These are phyloP conservation scores for Hylaeus anthracinus DNA, from an alignment of 1,140 invertebrate species.

Conservation along the genomic window DNA sequence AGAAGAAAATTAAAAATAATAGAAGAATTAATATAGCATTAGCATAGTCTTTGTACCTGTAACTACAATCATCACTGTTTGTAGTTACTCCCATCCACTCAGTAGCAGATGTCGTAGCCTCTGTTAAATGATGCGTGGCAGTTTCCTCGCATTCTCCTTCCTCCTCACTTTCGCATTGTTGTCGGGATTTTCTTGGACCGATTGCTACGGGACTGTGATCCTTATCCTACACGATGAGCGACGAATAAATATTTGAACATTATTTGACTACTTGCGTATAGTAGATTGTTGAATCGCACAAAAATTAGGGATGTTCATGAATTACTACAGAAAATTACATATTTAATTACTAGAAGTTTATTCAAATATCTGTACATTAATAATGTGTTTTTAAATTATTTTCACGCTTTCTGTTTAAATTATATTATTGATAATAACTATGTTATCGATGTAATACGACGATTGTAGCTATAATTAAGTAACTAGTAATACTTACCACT, in stretches of 20 bases:
- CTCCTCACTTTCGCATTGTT: conserved; percentile 82
- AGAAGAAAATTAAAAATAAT: too few species aligned
- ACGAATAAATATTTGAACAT: conserved; percentile 1
- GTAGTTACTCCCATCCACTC: conserved; percentile 93
- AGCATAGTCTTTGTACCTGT: conserved; percentile 76
- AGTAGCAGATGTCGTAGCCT: conserved; percentile 86
- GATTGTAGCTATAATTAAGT: background rate
- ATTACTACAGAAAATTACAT: background rate
- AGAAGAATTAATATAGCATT: conserved; percentile 4
- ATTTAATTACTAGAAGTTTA: background rate
- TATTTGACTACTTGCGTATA: background rate
- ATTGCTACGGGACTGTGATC: conserved; percentile 54
- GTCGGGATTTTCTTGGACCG: conserved; percentile 68
- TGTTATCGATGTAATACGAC: background rate
- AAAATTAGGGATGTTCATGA: background rate
- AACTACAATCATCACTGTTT: conserved; percentile 92
- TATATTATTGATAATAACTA: background rate
- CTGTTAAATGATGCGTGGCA: conserved; percentile 80
- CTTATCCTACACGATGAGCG: conserved; percentile 65
- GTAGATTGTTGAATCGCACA: background rate
- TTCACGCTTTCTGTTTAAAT: background rate
- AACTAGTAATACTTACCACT: conserved; percentile 54
- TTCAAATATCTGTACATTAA: background rate
- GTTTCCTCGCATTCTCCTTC: conserved; percentile 83
- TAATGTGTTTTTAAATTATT: background rate